Conservation (phyloP, 2,888 invertebrate genomes). For the Anoplius nigerrimus region DNA sequence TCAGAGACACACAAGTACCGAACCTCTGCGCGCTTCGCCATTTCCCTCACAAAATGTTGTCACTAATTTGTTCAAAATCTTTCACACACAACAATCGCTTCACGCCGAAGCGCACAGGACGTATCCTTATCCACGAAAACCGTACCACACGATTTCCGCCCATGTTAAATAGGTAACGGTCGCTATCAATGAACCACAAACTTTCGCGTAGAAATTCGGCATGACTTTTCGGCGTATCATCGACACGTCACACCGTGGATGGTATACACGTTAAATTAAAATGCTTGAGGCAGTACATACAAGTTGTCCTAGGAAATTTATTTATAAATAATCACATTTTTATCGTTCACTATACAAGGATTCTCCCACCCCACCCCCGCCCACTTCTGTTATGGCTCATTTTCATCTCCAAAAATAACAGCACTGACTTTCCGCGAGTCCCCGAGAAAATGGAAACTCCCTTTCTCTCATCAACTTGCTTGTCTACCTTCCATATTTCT, state of each 20-base stretch:
- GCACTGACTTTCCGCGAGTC: constrained; percentile 38
- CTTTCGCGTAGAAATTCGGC: no score
- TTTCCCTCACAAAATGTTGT: neutral
- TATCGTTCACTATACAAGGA: constrained; percentile 55
- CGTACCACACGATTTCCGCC: neutral
- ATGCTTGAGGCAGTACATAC: constrained; percentile 60
- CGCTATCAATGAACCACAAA: neutral
- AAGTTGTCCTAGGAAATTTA: constrained; percentile 61
- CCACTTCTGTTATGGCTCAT: no score
- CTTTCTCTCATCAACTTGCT: constrained; percentile 7
- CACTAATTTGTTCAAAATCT: neutral
- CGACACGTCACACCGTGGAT: constrained; percentile 26
- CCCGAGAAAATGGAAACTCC: constrained; percentile 24
- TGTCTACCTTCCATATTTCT: constrained; percentile 27
- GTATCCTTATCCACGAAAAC: neutral
- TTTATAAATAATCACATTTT: constrained; percentile 68
- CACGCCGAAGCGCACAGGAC: neutral
- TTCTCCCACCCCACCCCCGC: constrained; percentile 28
- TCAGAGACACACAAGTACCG: constrained; percentile 25
- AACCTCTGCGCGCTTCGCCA: neutral
- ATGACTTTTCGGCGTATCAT: constrained; percentile 12
- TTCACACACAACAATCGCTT: neutral
- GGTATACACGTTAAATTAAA: constrained; percentile 49
- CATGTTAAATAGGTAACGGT: neutral
- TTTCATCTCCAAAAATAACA: constrained; percentile 36